Percentiles rank a stretch among this genome's conserved stretches.
These are phyloP conservation scores for Rhodinocichla rosea DNA, from an alignment of 2,113 vertebrate species.

Conservation along the genomic window DNA sequence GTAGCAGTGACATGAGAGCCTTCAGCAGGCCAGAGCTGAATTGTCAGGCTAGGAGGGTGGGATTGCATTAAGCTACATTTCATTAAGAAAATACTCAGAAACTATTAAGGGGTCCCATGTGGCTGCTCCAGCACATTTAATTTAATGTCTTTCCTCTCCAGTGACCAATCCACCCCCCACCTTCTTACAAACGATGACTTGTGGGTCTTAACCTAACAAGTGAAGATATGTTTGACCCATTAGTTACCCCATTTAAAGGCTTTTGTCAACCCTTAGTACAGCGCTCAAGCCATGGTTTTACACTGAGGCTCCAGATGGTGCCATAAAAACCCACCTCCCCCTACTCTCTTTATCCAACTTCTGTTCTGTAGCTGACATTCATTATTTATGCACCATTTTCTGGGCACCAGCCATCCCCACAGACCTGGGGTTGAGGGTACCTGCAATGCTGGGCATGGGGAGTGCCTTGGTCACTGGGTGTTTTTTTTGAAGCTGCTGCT, in stretches of 20 bases:
- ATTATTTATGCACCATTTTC: not conserved
- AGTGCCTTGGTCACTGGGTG: not conserved
- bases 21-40: not conserved
- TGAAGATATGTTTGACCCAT: conserved; percentile 50
- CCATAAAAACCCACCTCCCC: not conserved
- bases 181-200: conserved; percentile 33
- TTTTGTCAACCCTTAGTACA: conserved; percentile 29
- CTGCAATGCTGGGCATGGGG: not conserved
- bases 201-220: conserved; percentile 71
- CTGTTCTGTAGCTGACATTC: not conserved
- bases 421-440: not conserved
- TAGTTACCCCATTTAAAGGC: conserved; percentile 48
- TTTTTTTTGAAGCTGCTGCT: not conserved
- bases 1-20: not conserved
- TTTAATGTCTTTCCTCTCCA: conserved; percentile 58
- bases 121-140: conserved; percentile 44
- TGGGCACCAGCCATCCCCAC: not conserved
- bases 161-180: conserved; percentile 37
- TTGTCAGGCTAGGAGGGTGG: not conserved
- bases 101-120: conserved; percentile 41
- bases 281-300: conserved; percentile 11
- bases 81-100: conserved; percentile 58
- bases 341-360: conserved; percentile 7
- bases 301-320: conserved; percentile 40
- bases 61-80: conserved; percentile 44